These are phyloP conservation scores for Halocynthia aurantium DNA, from an alignment of 23 tunicate species.

Conservation along the genomic window DNA sequence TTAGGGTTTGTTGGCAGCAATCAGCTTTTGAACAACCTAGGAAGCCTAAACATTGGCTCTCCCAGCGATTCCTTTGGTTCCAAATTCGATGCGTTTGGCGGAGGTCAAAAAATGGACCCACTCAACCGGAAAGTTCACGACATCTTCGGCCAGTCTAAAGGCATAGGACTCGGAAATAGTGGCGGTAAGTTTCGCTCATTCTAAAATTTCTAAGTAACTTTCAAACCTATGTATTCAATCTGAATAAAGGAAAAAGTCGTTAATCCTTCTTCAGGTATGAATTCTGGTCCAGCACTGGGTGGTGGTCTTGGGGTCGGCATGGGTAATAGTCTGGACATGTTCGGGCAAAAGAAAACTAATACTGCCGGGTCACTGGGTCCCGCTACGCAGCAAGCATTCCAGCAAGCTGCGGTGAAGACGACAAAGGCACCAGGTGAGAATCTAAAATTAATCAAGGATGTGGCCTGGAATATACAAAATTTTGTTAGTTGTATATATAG, in stretches of 20 bases:
- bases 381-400: constrained; percentile 81
- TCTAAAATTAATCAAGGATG: background rate
- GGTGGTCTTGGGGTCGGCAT: constrained; percentile 34
- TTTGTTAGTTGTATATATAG: background rate
- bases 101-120: constrained; percentile 38
- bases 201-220: background rate
- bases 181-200: background rate
- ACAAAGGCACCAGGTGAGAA: constrained; percentile 30
- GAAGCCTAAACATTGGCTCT: constrained; percentile 33
- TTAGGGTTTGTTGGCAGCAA: constrained; percentile 37
- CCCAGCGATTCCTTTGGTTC: constrained; percentile 40
- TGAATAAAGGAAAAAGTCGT: background rate
- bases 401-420: constrained; percentile 66
- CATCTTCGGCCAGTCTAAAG: constrained; percentile 52
- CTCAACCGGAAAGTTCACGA: constrained; percentile 59
- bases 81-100: constrained; percentile 30
- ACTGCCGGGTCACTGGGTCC: constrained; percentile 41
- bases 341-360: constrained; percentile 58
- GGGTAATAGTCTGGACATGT: constrained; percentile 31
- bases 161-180: constrained; percentile 17
- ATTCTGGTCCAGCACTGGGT: constrained; percentile 23
- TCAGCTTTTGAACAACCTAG: constrained; percentile 47
- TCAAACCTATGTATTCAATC: background rate
- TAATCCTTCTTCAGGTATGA: constrained; percentile 15
- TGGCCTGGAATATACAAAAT: background rate